A percentile compares a stretch with the other conserved stretches of the same genome.
These are phyloP conservation scores for Mesembrinibis cayennensis DNA, from an alignment of 2,113 vertebrate species.

Conservation along the genomic window DNA sequence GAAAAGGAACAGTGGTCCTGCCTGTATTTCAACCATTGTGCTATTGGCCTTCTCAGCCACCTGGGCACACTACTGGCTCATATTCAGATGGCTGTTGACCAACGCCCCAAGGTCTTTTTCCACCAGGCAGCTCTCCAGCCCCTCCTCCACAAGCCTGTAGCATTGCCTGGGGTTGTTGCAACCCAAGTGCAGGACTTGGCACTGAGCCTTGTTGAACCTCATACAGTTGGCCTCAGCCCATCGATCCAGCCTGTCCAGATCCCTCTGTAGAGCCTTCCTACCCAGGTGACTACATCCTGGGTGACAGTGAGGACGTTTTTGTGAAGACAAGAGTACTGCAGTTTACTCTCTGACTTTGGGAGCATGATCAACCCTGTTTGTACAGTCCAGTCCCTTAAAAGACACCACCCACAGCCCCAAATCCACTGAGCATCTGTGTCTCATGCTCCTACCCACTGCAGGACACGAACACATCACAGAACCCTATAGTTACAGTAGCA, in stretches of 20 bases:
- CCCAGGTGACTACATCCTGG: not conserved
- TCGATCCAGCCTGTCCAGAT: not conserved
- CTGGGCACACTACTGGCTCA: too few species aligned
- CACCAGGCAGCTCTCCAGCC: too few species aligned
- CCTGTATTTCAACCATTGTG: not conserved
- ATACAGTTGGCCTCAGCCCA: not conserved
- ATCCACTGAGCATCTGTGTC: not conserved
- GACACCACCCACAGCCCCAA: not conserved
- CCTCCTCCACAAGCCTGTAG: too few species aligned
- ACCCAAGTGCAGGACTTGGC: not conserved
- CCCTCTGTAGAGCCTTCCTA: not conserved
- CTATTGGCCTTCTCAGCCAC: too few species aligned
- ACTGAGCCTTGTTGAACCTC: not conserved
- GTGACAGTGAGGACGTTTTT: not conserved
- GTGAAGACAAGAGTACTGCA: not conserved
- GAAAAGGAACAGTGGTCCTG: not conserved
- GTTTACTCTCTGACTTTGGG: not conserved
- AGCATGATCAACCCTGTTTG: not conserved
- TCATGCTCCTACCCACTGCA: not conserved
- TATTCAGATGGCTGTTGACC: too few species aligned
- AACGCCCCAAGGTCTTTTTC: too few species aligned
- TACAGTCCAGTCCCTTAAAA: not conserved
- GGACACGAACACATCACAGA: too few species aligned
- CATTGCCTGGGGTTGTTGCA: too few species aligned
- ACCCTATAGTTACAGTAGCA: not conserved